phyloP scores from a whole-genome alignment of 2,113 vertebrate species.

The Hippocampus zosterae region DNA sequence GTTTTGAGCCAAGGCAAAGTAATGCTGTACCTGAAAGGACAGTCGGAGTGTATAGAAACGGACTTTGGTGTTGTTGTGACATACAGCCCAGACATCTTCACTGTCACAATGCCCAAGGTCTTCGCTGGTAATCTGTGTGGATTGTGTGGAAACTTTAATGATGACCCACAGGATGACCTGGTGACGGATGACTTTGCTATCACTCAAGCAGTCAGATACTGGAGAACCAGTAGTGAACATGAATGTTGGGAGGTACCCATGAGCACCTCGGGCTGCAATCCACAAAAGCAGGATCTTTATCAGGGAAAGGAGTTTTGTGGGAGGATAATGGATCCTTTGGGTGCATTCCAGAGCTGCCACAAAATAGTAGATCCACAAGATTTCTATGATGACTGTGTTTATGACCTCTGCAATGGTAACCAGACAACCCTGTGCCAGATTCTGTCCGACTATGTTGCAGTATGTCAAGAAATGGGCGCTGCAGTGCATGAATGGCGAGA shows the following conservation, averaged over 20 bases:
- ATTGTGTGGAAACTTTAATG: constrained; percentile 56
- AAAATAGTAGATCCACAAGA: constrained; percentile 27
- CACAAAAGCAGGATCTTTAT: constrained; percentile 17
- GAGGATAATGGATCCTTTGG: constrained; percentile 25
- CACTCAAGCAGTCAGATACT: constrained; percentile 16
- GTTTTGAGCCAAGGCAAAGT: constrained; percentile 37
- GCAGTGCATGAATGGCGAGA: constrained; percentile 46
- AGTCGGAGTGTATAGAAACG: constrained; percentile 12
- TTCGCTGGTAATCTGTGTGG: constrained; percentile 42
- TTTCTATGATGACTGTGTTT: constrained; percentile 52
- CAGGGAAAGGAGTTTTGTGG: constrained; percentile 31
- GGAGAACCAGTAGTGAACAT: constrained; percentile 11
- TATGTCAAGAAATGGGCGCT: constrained; percentile 42
- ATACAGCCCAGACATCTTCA: constrained; percentile 29
- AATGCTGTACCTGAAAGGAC: constrained; percentile 28
- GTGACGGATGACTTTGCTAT: constrained; percentile 5
- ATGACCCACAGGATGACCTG: constrained; percentile 27
- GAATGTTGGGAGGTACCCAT: constrained; percentile 25
- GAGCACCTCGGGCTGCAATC: constrained; percentile 8
- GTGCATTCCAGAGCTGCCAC: constrained; percentile 50
- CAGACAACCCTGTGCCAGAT: constrained; percentile 32
- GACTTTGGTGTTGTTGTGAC: constrained; percentile 33
- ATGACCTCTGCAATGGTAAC: constrained; percentile 44
- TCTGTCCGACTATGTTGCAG: constrained; percentile 40
- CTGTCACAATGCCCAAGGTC: constrained; percentile 24